Percentiles rank a stretch among this genome's conserved stretches.
phyloP scores from a whole-genome alignment of 2,113 vertebrate genomes.

The Physeter macrocephalus region DNA sequence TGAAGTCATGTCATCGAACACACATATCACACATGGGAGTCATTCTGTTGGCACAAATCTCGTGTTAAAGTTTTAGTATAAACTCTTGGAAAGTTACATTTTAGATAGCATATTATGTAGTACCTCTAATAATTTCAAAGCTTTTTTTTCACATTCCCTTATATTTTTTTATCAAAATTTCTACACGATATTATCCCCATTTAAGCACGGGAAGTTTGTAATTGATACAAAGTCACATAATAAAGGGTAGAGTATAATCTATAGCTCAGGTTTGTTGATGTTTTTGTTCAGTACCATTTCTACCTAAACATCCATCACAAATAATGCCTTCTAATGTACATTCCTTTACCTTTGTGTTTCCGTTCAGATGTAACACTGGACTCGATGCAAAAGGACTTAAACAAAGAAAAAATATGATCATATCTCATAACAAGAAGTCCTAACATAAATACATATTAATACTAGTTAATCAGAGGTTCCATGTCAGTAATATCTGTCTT shows the following conservation, averaged over 20 bases:
- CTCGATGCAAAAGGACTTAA: neutral
- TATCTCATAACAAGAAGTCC: neutral
- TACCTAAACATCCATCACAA: neutral
- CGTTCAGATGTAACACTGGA: neutral
- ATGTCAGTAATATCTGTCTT: neutral
- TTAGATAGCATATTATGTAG: neutral
- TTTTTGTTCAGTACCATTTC: neutral
- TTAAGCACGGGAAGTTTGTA: neutral
- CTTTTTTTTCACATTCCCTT: neutral
- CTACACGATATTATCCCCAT: neutral
- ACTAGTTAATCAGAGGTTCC: neutral
- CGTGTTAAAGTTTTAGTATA: slow-evolving; percentile 3
- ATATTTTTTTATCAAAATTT: neutral
- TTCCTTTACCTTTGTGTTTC: neutral
- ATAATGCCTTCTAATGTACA: neutral
- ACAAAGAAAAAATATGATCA: neutral
- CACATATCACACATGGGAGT: neutral
- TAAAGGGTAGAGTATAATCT: neutral
- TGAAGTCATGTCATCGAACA: slow-evolving; percentile 19
- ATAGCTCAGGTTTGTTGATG: neutral
- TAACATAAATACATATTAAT: neutral
- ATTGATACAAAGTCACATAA: neutral
- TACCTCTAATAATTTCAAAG: neutral
- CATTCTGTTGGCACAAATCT: slow-evolving; percentile 9
- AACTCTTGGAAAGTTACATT: neutral